phyloP scores from a whole-genome alignment of 2,797 vertebrate species.

The Malacoctenus gilli region DNA sequence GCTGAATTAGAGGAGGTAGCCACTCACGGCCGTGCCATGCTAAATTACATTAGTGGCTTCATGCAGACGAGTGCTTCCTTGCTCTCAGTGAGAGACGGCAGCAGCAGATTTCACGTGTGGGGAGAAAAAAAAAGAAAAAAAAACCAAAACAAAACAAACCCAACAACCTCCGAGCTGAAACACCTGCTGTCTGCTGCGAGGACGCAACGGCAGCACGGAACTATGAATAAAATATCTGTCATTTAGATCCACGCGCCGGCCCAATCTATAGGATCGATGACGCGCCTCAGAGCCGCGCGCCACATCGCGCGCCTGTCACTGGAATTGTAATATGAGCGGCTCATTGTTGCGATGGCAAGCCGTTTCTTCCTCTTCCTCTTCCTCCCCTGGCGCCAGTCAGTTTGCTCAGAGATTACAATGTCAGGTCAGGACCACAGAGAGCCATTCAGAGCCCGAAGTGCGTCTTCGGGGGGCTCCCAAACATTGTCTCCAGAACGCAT shows the following conservation, averaged over 20 bases:
- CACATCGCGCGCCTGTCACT: slow-evolving; percentile 9
- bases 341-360: slow-evolving; percentile 43
- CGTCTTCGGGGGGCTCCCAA: slow-evolving; percentile 38
- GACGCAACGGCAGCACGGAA: neutral
- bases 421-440: slow-evolving; percentile 68
- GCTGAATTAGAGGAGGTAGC: slow-evolving; percentile 71
- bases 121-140: too few relatives aligned
- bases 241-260: neutral
- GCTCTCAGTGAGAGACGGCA: slow-evolving; percentile 34
- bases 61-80: slow-evolving; percentile 61
- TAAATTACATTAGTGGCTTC: slow-evolving; percentile 75
- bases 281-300: slow-evolving; percentile 10
- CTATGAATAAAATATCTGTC: slow-evolving; percentile 4
- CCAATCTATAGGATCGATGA: neutral
- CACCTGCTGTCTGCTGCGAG: slow-evolving; percentile 50
- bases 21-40: slow-evolving; percentile 65
- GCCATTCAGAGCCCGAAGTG: slow-evolving; percentile 40
- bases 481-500: slow-evolving; percentile 43
- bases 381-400: slow-evolving; percentile 72
- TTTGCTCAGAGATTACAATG: slow-evolving; percentile 76
- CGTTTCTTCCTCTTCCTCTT: slow-evolving; percentile 57
- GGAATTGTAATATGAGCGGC: slow-evolving; percentile 30
- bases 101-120: slow-evolving; percentile 25
- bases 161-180: slow-evolving; percentile 31
- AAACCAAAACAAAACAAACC: too few relatives aligned